A percentile compares a stretch with the other conserved stretches of the same genome.
Evolutionary conservation across 2,888 invertebrate species (phyloP).

Genomic region (Anoncus sp.): DNA sequence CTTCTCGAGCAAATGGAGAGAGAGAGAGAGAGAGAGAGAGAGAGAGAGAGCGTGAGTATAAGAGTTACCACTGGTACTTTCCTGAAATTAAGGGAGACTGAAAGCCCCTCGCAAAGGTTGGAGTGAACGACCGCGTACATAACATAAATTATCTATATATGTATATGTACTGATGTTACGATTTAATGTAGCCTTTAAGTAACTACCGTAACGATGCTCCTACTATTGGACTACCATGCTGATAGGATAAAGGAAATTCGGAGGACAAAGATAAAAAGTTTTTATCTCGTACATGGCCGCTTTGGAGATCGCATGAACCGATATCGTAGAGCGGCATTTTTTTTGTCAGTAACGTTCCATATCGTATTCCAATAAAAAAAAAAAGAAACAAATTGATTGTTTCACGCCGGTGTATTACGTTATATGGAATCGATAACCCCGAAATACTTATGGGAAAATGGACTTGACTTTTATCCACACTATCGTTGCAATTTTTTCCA

Average conservation of each 20-base stretch:
- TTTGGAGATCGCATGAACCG: too few species aligned
- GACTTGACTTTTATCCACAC: too few species aligned
- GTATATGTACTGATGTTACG: neutral
- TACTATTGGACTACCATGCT: neutral
- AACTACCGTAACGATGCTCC: slow-evolving; percentile 4
- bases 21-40: slow-evolving; percentile 33
- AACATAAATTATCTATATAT: neutral
- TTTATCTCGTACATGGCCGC: slow-evolving; percentile 16
- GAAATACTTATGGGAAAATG: too few species aligned
- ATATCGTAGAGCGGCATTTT: too few species aligned
- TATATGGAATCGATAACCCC: too few species aligned
- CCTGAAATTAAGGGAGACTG: slow-evolving; percentile 74
- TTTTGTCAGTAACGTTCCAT: too few species aligned
- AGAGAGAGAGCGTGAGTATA: neutral
- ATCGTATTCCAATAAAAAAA: too few species aligned
- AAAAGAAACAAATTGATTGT: too few species aligned
- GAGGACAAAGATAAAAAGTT: slow-evolving; percentile 1
- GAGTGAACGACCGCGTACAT: slow-evolving; percentile 65
- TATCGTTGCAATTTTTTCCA: too few species aligned
- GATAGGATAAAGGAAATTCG: slow-evolving; percentile 20
- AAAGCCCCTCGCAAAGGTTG: slow-evolving; percentile 67
- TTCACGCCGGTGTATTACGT: too few species aligned
- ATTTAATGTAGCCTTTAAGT: neutral
- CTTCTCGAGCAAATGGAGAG: slow-evolving; percentile 65
- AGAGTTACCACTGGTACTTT: slow-evolving; percentile 68